These are phyloP conservation scores for Epirrhoe alternata DNA, from an alignment of 2,888 invertebrate species.

Conservation along the genomic window DNA sequence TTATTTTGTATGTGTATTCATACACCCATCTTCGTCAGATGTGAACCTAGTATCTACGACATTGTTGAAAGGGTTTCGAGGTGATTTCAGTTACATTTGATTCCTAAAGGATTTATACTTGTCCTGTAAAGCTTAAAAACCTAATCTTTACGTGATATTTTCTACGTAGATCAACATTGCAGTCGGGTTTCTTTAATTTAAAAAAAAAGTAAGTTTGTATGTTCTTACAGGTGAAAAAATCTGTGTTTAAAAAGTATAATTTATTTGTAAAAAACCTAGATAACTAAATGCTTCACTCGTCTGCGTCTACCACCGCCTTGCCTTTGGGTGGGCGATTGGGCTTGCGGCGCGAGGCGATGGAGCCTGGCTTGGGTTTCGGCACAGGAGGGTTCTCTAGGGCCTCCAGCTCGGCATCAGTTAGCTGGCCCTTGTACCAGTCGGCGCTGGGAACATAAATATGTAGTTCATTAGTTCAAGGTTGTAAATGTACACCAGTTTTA, in stretches of 20 bases:
- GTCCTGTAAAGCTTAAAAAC: too few species aligned
- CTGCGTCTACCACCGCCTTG: conserved; percentile 57
- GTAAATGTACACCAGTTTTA: too few species aligned
- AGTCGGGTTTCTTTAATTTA: not conserved
- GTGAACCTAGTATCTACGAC: too few species aligned
- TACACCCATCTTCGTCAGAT: too few species aligned
- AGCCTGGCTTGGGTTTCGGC: conserved; percentile 84
- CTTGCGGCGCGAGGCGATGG: conserved; percentile 74
- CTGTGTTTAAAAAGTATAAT: conserved; percentile 51
- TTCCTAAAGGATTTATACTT: too few species aligned
- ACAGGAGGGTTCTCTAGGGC: conserved; percentile 92
- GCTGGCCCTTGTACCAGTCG: conserved; percentile 95
- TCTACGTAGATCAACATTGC: too few species aligned
- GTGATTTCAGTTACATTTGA: too few species aligned
- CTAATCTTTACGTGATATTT: too few species aligned
- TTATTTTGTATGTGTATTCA: too few species aligned
- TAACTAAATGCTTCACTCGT: conserved; percentile 60
- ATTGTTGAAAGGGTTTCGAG: too few species aligned
- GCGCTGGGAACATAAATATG: conserved; percentile 85
- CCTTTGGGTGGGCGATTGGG: conserved; percentile 74
- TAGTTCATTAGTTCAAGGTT: not conserved
- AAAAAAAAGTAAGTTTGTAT: not conserved
- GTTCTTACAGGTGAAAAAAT: conserved; percentile 16
- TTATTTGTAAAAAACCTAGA: conserved; percentile 58
- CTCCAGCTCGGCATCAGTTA: conserved; percentile 92